These are phyloP conservation scores for Grammomys dolichurus DNA, from an alignment of 2,113 vertebrate genomes.

Conservation along the genomic window DNA sequence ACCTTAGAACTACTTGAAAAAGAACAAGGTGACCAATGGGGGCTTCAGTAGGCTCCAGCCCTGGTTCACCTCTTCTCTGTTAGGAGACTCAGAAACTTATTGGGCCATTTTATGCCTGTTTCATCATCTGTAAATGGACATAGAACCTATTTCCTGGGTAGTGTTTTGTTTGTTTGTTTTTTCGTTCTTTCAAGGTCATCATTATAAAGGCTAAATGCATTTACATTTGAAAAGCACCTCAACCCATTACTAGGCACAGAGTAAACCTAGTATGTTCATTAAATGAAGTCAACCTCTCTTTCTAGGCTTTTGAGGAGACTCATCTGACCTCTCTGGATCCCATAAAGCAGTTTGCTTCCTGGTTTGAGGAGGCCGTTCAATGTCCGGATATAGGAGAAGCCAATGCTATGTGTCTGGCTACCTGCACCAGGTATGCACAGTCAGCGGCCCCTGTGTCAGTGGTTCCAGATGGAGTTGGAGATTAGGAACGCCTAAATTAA, in stretches of 20 bases:
- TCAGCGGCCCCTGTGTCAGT: background rate
- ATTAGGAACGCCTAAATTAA: background rate
- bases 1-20: background rate
- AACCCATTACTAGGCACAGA: background rate
- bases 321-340: conserved; percentile 93
- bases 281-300: conserved; percentile 1
- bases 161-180: background rate
- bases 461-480: background rate
- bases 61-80: background rate
- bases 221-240: conserved; percentile 7
- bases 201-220: background rate
- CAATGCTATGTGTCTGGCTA: conserved; percentile 97
- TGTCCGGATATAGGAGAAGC: conserved; percentile 92
- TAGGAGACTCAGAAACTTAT: background rate
- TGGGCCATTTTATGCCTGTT: background rate
- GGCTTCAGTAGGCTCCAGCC: background rate
- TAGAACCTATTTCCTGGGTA: background rate
- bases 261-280: background rate
- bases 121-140: conserved; percentile 6
- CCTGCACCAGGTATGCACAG: conserved; percentile 90
- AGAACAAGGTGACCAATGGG: background rate
- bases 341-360: conserved; percentile 92
- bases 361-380: conserved; percentile 92
- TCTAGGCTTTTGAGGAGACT: conserved; percentile 92
- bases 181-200: background rate